phyloP scores from a whole-genome alignment of 2,797 vertebrate species.

The Euthynnus affinis region DNA sequence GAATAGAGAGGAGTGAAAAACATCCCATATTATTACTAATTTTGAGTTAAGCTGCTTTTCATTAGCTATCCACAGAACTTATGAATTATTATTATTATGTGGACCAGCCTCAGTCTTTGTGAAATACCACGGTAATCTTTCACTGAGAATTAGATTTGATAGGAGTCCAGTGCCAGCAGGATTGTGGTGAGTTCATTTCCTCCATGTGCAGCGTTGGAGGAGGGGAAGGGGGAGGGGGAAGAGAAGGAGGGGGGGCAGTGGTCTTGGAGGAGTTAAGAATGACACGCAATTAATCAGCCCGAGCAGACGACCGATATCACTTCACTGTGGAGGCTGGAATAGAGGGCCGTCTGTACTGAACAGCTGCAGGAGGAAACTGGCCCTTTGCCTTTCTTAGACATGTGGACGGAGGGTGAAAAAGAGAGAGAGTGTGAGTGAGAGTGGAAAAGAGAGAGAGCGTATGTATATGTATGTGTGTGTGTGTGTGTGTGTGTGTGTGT shows the following conservation, averaged over 20 bases:
- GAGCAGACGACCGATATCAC: constrained; percentile 85
- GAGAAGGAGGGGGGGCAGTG: constrained; percentile 73
- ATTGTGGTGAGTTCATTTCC: constrained; percentile 78
- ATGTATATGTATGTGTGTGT: constrained; percentile 3
- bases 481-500: not conserved
- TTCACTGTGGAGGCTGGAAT: constrained; percentile 78
- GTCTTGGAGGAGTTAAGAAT: constrained; percentile 88
- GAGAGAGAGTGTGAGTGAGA: constrained; percentile 44
- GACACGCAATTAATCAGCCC: constrained; percentile 88
- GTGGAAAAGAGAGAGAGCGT: constrained; percentile 16
- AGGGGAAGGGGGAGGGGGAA: constrained; percentile 3
- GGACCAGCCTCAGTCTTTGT: constrained; percentile 22
- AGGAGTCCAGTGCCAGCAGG: constrained; percentile 63
- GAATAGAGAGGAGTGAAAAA: not conserved
- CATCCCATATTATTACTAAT: constrained; percentile 14
- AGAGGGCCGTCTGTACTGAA: constrained; percentile 85
- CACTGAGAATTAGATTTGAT: constrained; percentile 62
- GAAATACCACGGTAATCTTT: constrained; percentile 66
- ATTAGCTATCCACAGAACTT: constrained; percentile 27
- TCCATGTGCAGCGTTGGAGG: constrained; percentile 59
- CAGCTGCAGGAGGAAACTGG: constrained; percentile 81
- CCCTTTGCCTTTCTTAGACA: constrained; percentile 79
- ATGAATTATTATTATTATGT: constrained; percentile 52
- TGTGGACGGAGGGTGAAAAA: constrained; percentile 63
- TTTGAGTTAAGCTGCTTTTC: constrained; percentile 25